Base-by-base conservation (phyloP, 1,140 invertebrate genomes). In the Anastrepha obliqua region DNA sequence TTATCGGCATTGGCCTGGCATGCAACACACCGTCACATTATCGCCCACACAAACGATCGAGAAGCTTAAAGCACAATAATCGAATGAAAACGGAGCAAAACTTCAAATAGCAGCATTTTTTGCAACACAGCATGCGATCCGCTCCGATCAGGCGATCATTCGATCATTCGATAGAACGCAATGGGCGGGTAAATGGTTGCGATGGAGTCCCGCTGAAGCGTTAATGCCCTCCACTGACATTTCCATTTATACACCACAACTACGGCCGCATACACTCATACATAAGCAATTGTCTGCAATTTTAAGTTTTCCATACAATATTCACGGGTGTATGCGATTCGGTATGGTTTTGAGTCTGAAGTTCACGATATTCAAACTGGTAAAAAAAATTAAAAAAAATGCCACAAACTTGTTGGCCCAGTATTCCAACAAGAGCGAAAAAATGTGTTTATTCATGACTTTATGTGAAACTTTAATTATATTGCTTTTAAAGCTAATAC, bases 161-260 rank as follows among this genome's bases (percentile, higher is more conserved):
- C 74, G 74, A 81, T 81, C 74, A 81, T 55, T 51, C 74, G 74
- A 42, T 47, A 20, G 42, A 81, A 55, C n/a, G 74, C 47, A 9
- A 15, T 81, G n/a, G 74, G 74, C 74, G 74, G 74, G 74, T 81
- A 55, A 81, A 55, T 29, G 44, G 47, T 9, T 55, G 17, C 51
- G 74, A 11, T 81, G 74, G 74, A 81, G 8, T 81, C 74, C 74
- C 74, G 74, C 74, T 81, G 74, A 81, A 81, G 74, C 74, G 74
- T 81, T 81, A 81, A 81, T 81, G 51, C 74, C 74, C 74, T 81
- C n/a, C 17, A 47, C 42, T 74, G 70, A 74, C 42, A 74, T 51
- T 74, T 74, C 70, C 74, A 81, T 81, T 81, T 20, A 55, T 42
- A n/a, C 47, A 55, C 44, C 47, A 81, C 15, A 8, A 20, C 17